Conservation (phyloP, 2,113 vertebrate species). For the Caretta caretta region DNA sequence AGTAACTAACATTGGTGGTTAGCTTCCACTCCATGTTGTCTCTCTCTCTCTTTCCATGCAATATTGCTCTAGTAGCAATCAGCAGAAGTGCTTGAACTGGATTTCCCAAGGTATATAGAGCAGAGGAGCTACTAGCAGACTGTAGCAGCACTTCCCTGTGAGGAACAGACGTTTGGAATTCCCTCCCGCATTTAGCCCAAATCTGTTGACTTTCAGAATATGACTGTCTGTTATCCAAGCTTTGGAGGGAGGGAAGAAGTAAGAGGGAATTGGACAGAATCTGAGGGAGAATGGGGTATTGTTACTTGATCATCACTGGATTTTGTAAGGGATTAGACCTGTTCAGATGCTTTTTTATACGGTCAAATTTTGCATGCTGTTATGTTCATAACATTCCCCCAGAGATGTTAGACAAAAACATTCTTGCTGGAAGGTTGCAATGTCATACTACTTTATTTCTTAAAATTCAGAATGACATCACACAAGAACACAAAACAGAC, state of each 20-base stretch:
- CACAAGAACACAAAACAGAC: background rate
- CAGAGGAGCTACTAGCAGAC: background rate
- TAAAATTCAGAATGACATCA: background rate
- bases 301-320: background rate
- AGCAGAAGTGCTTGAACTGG: background rate
- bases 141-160: background rate
- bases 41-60: background rate
- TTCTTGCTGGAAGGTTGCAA: background rate
- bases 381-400: background rate
- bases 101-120: background rate
- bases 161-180: background rate
- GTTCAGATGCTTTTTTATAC: background rate
- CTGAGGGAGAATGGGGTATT: background rate
- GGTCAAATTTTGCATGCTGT: background rate
- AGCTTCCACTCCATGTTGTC: background rate
- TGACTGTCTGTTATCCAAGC: background rate
- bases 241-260: background rate
- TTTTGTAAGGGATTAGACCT: background rate
- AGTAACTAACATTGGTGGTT: slow-evolving; percentile 28
- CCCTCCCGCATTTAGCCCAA: background rate
- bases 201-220: background rate
- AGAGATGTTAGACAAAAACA: background rate
- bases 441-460: background rate
- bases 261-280: background rate
- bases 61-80: background rate